Conservation (phyloP, 2,888 invertebrate species). For the Pandemis corylana region DNA sequence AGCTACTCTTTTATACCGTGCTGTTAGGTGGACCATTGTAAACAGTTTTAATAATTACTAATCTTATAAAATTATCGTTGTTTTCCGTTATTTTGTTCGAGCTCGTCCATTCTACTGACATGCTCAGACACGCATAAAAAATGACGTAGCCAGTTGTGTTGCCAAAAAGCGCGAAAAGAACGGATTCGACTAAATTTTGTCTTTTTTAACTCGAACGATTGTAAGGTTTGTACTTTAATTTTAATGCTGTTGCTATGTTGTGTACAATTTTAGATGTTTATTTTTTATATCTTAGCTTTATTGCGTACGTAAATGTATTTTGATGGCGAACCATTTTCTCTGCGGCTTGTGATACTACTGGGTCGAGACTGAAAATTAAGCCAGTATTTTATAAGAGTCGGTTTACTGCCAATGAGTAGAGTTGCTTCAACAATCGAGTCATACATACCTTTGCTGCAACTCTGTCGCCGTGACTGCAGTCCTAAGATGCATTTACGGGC, state of each 20-base stretch:
- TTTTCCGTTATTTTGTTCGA: conserved; percentile 46
- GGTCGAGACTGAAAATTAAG: conserved; percentile 39
- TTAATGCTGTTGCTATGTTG: conserved; percentile 61
- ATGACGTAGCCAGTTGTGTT: conserved; percentile 43
- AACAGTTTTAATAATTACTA: conserved; percentile 41
- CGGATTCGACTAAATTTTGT: conserved; percentile 46
- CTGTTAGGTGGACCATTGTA: conserved; percentile 75
- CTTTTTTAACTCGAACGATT: conserved; percentile 34
- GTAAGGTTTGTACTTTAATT: conserved; percentile 55
- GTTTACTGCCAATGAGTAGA: conserved; percentile 75
- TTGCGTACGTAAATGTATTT: conserved; percentile 48
- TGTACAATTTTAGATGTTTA: conserved; percentile 74
- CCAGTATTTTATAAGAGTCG: conserved; percentile 38
- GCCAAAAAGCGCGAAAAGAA: conserved; percentile 44
- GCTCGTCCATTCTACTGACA: conserved; percentile 42
- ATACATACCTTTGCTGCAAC: conserved; percentile 55
- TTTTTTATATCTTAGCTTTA: conserved; percentile 67
- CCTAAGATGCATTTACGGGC: conserved; percentile 75
- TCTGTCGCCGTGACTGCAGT: conserved; percentile 48
- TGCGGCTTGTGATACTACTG: conserved; percentile 37
- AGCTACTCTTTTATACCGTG: conserved; percentile 75
- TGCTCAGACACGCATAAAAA: conserved; percentile 21
- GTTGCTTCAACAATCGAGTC: conserved; percentile 67
- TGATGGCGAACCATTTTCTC: conserved; percentile 29
- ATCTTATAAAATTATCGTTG: conserved; percentile 31